These are phyloP conservation scores for Agrochola macilenta DNA, from an alignment of 2,888 invertebrate species.

Conservation along the genomic window DNA sequence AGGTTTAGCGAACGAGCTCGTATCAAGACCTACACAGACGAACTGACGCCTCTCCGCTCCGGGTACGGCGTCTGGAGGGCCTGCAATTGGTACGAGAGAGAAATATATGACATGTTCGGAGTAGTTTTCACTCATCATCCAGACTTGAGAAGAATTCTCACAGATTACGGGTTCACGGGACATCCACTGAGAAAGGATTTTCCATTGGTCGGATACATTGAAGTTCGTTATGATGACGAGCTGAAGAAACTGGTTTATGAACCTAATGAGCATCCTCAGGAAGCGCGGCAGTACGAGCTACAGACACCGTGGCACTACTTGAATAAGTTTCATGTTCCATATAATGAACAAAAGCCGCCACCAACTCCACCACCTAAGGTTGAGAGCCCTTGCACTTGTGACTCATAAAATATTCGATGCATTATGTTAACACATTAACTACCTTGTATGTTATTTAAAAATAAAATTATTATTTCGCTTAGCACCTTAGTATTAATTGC, in stretches of 20 bases:
- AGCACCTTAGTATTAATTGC: background rate
- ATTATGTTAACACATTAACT: background rate
- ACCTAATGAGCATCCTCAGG: conserved; percentile 84
- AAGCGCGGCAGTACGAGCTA: conserved; percentile 77
- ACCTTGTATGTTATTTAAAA: background rate
- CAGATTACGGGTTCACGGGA: conserved; percentile 86
- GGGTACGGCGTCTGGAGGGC: conserved; percentile 76
- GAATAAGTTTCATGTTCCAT: conserved; percentile 83
- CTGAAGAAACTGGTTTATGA: conserved; percentile 86
- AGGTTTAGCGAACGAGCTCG: conserved; percentile 77
- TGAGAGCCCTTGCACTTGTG: conserved; percentile 34
- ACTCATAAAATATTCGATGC: background rate
- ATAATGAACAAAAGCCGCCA: conserved; percentile 65
- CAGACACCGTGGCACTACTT: conserved; percentile 85
- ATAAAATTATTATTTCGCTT: background rate
- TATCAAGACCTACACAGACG: conserved; percentile 86
- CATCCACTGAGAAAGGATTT: conserved; percentile 87
- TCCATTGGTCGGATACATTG: conserved; percentile 84
- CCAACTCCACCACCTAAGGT: conserved; percentile 57
- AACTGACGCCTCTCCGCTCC: conserved; percentile 83
- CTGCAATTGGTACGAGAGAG: conserved; percentile 81
- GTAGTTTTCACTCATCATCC: conserved; percentile 85
- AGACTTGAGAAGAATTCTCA: conserved; percentile 84
- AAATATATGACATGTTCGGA: conserved; percentile 86
- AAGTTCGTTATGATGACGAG: conserved; percentile 86